These are phyloP conservation scores for Trichonephila clavata DNA, from an alignment of 1,140 invertebrate genomes.

Conservation along the genomic window DNA sequence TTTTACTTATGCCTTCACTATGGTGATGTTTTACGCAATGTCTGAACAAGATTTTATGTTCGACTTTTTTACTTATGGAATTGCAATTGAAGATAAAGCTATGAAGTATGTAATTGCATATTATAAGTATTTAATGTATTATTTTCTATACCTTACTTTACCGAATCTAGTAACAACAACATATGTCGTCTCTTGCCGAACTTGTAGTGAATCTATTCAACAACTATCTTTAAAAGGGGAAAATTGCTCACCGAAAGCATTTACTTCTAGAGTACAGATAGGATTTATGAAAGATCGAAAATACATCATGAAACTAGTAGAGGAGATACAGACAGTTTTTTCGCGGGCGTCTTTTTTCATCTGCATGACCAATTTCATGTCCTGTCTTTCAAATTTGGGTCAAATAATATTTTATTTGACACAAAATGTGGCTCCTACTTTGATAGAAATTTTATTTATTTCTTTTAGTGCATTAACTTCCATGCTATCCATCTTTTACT, in stretches of 20 bases:
- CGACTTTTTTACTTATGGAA: not conserved
- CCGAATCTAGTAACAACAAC: not conserved
- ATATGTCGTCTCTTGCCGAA: not conserved
- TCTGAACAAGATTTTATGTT: not conserved
- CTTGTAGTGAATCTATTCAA: not conserved
- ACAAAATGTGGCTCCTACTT: not conserved
- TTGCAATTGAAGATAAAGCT: not conserved
- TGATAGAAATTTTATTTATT: not conserved
- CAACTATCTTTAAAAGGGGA: not conserved
- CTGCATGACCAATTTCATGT: too few species aligned
- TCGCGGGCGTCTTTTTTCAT: not conserved
- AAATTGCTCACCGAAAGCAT: not conserved
- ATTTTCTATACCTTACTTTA: not conserved
- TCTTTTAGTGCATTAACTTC: not conserved
- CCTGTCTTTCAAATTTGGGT: not conserved
- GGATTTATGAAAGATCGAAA: not conserved
- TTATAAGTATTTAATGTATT: not conserved
- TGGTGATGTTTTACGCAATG: not conserved
- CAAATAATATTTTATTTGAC: not conserved
- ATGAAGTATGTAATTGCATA: not conserved
- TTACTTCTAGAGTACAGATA: not conserved
- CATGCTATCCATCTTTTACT: not conserved
- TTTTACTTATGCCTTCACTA: not conserved
- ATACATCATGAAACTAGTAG: not conserved
- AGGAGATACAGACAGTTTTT: not conserved